A percentile compares a stretch with the other conserved stretches of the same genome.
Conservation (phyloP, 1,140 invertebrate species). For the Aphidius gifuensis region DNA sequence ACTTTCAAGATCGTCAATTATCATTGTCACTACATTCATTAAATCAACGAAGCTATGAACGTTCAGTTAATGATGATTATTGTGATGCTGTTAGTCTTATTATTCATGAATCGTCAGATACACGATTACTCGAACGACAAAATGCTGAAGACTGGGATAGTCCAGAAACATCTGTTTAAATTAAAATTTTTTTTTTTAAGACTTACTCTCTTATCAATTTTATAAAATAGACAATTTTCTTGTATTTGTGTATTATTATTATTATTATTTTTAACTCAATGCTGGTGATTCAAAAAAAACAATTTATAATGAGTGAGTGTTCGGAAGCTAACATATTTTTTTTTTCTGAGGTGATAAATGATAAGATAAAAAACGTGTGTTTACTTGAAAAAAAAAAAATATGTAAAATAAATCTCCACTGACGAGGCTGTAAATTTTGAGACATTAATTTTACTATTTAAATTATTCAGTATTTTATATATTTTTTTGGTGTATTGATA, state of each 20-base stretch:
- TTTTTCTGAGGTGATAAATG: too few relatives aligned
- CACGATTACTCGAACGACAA: conserved; percentile 31
- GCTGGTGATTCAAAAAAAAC: too few relatives aligned
- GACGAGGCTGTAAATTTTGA: too few relatives aligned
- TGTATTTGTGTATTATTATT: neutral
- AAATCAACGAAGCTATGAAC: conserved; percentile 16
- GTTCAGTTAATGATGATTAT: conserved; percentile 27
- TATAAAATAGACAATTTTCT: neutral
- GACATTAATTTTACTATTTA: too few relatives aligned
- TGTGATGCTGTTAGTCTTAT: conserved; percentile 32
- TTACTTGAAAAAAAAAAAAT: too few relatives aligned
- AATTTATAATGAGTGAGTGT: too few relatives aligned
- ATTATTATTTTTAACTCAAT: neutral
- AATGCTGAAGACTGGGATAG: conserved; percentile 45
- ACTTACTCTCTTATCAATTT: neutral
- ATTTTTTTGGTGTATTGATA: too few relatives aligned
- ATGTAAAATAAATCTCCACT: too few relatives aligned
- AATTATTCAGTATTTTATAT: too few relatives aligned
- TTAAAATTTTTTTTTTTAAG: neutral
- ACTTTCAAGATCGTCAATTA: neutral
- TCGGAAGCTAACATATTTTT: too few relatives aligned
- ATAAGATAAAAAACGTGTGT: too few relatives aligned
- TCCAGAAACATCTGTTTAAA: conserved; percentile 48
- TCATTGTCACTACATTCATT: neutral
- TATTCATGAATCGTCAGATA: conserved; percentile 30